A percentile compares a stretch with the other conserved stretches of the same genome.
These are phyloP conservation scores for Gymnocheta viridis DNA, from an alignment of 2,888 invertebrate genomes.

Conservation along the genomic window DNA sequence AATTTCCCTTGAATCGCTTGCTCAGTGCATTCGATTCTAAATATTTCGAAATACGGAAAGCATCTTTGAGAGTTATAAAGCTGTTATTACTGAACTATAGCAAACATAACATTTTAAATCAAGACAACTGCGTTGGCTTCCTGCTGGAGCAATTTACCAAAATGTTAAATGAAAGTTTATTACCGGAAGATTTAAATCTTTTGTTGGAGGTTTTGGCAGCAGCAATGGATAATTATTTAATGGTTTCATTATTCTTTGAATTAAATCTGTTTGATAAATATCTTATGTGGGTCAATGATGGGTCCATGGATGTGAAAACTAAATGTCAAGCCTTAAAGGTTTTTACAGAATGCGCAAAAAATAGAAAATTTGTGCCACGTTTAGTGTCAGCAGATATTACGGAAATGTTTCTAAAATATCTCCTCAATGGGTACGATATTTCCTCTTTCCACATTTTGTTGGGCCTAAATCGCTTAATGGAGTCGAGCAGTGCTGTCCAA, in stretches of 20 bases:
- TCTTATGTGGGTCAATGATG: slow-evolving; percentile 70
- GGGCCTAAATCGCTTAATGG: slow-evolving; percentile 76
- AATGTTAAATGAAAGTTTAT: slow-evolving; percentile 72
- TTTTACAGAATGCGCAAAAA: slow-evolving; percentile 76
- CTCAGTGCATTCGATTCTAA: slow-evolving; percentile 76
- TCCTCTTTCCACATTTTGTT: slow-evolving; percentile 71
- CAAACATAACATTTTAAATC: slow-evolving; percentile 71
- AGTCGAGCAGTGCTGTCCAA: slow-evolving; percentile 72
- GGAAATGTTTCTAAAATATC: slow-evolving; percentile 73
- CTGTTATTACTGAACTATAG: slow-evolving; percentile 73
- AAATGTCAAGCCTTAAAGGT: slow-evolving; percentile 74
- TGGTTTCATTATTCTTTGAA: slow-evolving; percentile 77
- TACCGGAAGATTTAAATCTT: slow-evolving; percentile 69
- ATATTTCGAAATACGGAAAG: slow-evolving; percentile 74
- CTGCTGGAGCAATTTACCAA: slow-evolving; percentile 75
- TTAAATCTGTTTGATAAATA: slow-evolving; percentile 76
- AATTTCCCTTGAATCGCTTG: slow-evolving; percentile 76
- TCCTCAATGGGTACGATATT: slow-evolving; percentile 70
- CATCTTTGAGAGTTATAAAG: slow-evolving; percentile 74
- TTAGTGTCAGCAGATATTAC: slow-evolving; percentile 73
- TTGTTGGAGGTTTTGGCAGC: slow-evolving; percentile 76
- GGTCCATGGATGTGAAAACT: slow-evolving; percentile 52
- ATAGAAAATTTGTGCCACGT: slow-evolving; percentile 71
- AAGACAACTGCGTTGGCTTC: slow-evolving; percentile 69
- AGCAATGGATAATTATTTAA: slow-evolving; percentile 75